Percentiles rank a stretch among this genome's conserved stretches.
Conservation (phyloP, 2,797 vertebrate genomes). For the Aphelocoma californica region DNA sequence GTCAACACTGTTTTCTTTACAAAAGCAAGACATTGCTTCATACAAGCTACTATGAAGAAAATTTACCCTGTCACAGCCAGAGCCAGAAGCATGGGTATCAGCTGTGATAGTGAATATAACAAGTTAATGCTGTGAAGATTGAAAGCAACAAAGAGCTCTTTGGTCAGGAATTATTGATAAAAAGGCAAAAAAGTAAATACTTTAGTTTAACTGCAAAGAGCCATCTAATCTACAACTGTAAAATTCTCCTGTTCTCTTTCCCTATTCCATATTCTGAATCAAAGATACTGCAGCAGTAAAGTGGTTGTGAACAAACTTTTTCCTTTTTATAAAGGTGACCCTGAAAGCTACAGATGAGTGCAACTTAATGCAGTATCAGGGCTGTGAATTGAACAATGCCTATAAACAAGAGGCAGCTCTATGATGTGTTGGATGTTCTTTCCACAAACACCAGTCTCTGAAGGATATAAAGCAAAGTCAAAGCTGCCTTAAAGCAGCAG, state of each 20-base stretch:
- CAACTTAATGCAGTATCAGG: not conserved
- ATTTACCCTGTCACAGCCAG: not conserved
- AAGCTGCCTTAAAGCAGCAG: constrained; percentile 10
- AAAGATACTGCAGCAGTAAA: not conserved
- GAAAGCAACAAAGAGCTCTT: not conserved
- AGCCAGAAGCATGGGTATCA: not conserved
- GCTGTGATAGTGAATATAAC: not conserved
- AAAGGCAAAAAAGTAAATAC: not conserved
- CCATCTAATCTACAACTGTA: not conserved
- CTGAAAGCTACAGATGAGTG: not conserved
- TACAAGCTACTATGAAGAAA: not conserved
- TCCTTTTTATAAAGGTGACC: not conserved
- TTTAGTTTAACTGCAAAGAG: not conserved
- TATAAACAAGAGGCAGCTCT: not conserved
- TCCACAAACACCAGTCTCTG: not conserved
- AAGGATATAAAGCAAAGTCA: constrained; percentile 11
- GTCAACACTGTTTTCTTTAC: not conserved
- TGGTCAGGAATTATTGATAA: not conserved
- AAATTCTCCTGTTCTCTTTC: not conserved
- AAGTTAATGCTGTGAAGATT: not conserved
- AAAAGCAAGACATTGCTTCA: not conserved
- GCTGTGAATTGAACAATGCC: not conserved
- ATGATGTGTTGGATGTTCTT: not conserved
- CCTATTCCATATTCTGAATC: not conserved
- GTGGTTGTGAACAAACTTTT: not conserved